These are phyloP conservation scores for Cyphomyrmex costatus DNA, from an alignment of 1,140 invertebrate species.

Conservation along the genomic window DNA sequence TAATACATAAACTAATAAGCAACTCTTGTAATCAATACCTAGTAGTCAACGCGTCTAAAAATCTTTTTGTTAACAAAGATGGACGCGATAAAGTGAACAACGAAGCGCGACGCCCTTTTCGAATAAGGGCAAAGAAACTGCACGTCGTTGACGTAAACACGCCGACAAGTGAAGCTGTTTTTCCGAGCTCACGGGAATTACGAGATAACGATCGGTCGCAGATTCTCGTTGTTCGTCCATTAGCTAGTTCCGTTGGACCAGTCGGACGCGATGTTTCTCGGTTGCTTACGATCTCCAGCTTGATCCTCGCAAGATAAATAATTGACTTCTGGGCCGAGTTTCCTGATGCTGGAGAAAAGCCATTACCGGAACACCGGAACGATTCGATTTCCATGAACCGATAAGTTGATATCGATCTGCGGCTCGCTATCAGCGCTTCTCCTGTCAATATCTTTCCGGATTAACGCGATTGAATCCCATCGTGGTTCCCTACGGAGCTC, in stretches of 20 bases:
- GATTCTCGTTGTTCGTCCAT: conserved; percentile 1
- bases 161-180: neutral
- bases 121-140: neutral
- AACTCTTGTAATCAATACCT: neutral
- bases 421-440: neutral
- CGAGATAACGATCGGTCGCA: conserved; percentile 35
- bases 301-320: conserved; percentile 42
- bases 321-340: conserved; percentile 51
- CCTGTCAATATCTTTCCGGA: conserved; percentile 52
- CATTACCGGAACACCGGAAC: conserved; percentile 48
- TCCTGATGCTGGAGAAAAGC: conserved; percentile 49
- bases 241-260: neutral
- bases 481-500: conserved; percentile 13
- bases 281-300: conserved; percentile 24
- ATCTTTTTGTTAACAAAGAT: neutral
- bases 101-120: neutral
- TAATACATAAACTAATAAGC: neutral
- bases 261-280: conserved; percentile 1
- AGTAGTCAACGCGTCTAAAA: conserved; percentile 7
- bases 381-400: conserved; percentile 58
- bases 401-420: conserved; percentile 62
- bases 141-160: neutral
- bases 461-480: conserved; percentile 52
- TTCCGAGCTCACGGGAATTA: conserved; percentile 1
- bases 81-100: neutral